A percentile compares a stretch with the other conserved stretches of the same genome.
phyloP scores from a whole-genome alignment of 2,888 invertebrate species.

The Macaria liturata region DNA sequence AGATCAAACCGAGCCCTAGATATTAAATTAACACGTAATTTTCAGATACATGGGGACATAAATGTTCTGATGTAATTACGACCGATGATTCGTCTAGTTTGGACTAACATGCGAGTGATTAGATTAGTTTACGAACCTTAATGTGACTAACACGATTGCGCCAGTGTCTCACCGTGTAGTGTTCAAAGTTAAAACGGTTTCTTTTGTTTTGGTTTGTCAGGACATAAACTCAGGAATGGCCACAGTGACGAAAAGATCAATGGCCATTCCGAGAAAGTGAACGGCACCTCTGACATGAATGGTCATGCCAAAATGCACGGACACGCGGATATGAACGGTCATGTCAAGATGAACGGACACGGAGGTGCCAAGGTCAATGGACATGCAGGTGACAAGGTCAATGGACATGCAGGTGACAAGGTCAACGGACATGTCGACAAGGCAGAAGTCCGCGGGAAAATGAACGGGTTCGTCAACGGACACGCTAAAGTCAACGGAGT shows the following conservation, averaged over 20 bases:
- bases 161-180: slow-evolving; percentile 57
- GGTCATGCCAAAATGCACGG: slow-evolving; percentile 35
- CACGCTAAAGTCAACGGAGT: slow-evolving; percentile 40
- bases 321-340: slow-evolving; percentile 39
- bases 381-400: slow-evolving; percentile 38
- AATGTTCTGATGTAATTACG: slow-evolving; percentile 55
- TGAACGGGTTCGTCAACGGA: slow-evolving; percentile 41
- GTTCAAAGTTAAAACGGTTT: slow-evolving; percentile 47
- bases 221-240: slow-evolving; percentile 57
- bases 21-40: slow-evolving; percentile 58
- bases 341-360: slow-evolving; percentile 41
- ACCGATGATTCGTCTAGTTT: slow-evolving; percentile 55
- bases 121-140: slow-evolving; percentile 32
- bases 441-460: slow-evolving; percentile 38
- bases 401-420: slow-evolving; percentile 43
- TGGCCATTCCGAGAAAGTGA: slow-evolving; percentile 45
- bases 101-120: slow-evolving; percentile 45
- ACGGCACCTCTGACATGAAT: slow-evolving; percentile 43
- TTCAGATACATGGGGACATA: slow-evolving; percentile 71
- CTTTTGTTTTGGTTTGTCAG: slow-evolving; percentile 71
- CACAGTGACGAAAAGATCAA: slow-evolving; percentile 43
- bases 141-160: slow-evolving; percentile 68
- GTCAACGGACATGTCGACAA: slow-evolving; percentile 39
- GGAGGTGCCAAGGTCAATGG: slow-evolving; percentile 46
- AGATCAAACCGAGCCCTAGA: slow-evolving; percentile 28